Base-by-base conservation (phyloP, 2,888 invertebrate genomes). In the Aleiodes leptofemur region DNA sequence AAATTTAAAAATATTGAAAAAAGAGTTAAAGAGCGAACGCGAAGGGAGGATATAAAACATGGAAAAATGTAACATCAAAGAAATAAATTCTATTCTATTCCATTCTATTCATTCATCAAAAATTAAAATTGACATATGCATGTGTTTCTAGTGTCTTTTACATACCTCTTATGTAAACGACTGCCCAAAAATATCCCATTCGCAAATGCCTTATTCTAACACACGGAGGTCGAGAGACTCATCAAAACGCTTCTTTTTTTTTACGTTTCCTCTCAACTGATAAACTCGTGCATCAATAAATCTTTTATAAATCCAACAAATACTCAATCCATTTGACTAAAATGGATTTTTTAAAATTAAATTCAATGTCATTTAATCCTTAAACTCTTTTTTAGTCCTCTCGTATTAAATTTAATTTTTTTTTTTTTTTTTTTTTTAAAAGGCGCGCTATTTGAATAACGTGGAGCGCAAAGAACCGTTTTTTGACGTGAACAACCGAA, bases 131-230 rank as follows among this genome's bases (percentile, higher is more conserved):
- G 11, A 43, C 43, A 43, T 1, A 8, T 43, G n/a, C 23, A 1
- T 23, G 43, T 14, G 16, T 38, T n/a, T 43, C 9, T n/a, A 51
- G 34, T 53, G 50, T 9, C 43, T 76, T 64, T 61, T 61, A 78
- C 81, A 73, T 80, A 82, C 81, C 81, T 82, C 69, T 78, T 77
- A 76, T 70, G 64, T 78, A 78, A 79, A 79, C 69, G 69, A 69
- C 72, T 38, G 76, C 72, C 61, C 78, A 73, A 80, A 81, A 80
- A 79, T 82, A 81, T 80, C 80, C 79, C 71, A 77, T 79, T 68
- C 64, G 64, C 69, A 31, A 64, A 55, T 74, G 31, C 53, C 55
- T 61, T 43, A 70, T 29, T 53, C 64, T 66, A 64, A 56, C 61
- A 59, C 48, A 31, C 31, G 59, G 43, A 64, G 53, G 51, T 68